A percentile compares a stretch with the other conserved stretches of the same genome.
These are phyloP conservation scores for Megaceryle torquata DNA, from an alignment of 2,113 vertebrate genomes.

Conservation along the genomic window DNA sequence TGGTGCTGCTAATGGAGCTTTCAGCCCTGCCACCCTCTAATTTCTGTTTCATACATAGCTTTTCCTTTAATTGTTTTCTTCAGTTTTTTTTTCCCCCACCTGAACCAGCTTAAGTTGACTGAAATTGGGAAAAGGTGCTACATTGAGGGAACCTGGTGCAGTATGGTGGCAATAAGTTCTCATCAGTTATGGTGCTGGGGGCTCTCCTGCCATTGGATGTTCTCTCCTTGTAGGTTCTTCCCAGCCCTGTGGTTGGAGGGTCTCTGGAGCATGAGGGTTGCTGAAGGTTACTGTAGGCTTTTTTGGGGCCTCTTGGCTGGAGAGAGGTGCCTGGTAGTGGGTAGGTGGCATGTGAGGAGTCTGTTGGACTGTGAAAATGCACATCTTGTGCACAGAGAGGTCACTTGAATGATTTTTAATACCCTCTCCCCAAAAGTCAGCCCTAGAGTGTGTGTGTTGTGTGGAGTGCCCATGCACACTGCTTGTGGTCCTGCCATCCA, in stretches of 20 bases:
- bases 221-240: neutral
- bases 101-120: neutral
- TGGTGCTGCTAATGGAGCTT: neutral
- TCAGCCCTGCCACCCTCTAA: neutral
- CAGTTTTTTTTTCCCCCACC: neutral
- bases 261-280: neutral
- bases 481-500: neutral
- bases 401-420: neutral
- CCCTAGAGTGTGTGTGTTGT: rapidly evolving
- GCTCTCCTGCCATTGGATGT: neutral
- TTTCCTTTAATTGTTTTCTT: neutral
- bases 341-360: neutral
- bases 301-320: neutral
- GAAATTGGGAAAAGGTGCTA: neutral
- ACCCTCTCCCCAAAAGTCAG: neutral
- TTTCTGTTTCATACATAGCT: neutral
- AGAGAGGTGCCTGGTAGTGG: neutral
- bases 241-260: neutral
- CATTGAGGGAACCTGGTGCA: neutral
- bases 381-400: neutral
- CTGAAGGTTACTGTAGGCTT: neutral
- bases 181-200: neutral
- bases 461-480: neutral
- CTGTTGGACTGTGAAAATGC: neutral
- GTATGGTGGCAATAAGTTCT: neutral